Evolutionary conservation across 1,140 invertebrate genomes (phyloP), one percentile per base, ranked within the genome.

Genomic region (Arctopsyche grandis): DNA sequence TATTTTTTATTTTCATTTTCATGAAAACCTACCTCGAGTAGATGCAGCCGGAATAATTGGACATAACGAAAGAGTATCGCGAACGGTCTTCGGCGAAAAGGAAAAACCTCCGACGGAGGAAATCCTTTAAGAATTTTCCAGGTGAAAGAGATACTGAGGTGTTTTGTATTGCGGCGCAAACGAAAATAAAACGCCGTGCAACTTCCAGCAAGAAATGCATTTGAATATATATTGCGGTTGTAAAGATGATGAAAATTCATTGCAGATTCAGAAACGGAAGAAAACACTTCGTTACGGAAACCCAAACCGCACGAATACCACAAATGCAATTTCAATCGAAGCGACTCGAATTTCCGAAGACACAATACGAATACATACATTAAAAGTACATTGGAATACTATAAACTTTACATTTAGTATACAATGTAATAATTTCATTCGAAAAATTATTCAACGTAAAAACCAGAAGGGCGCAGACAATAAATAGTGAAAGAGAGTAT

Each of bases 1-100:
- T 52, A 38, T 66, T 26, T 66, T 66, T 26, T 66, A 66, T 66
- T 66, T 52, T 52, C 10, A 66, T 66, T 66, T 29, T 66, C 7
- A 52, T 3, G 48, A 52, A 52, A 52, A 52, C 12, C 12, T 44
- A 70, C 4, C 26, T 21, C 43, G 16, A 48, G 75, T 46, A 52
- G 60, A 48, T 58, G 52, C 21, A 58, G 48, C 60, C 22, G 9
- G 69, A 81, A 79, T 81, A 81, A 81, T 79, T 81, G 77, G 80
- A 70, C 71, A 69, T 81, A 81, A 81, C 77, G 80, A 79, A 73
- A 78, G 74, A 77, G 76, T 58, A 81, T 81, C 77, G 63, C 24
- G 80, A 73, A 77, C 66, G 26, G 73, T 75, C 43, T 63, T 46
- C 12, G 43, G 16, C 60, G n/a, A 66, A 29, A 56, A 66, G 21